Evolutionary conservation across 2,888 invertebrate species (phyloP).

Genomic region (Eupithecia exiguata): DNA sequence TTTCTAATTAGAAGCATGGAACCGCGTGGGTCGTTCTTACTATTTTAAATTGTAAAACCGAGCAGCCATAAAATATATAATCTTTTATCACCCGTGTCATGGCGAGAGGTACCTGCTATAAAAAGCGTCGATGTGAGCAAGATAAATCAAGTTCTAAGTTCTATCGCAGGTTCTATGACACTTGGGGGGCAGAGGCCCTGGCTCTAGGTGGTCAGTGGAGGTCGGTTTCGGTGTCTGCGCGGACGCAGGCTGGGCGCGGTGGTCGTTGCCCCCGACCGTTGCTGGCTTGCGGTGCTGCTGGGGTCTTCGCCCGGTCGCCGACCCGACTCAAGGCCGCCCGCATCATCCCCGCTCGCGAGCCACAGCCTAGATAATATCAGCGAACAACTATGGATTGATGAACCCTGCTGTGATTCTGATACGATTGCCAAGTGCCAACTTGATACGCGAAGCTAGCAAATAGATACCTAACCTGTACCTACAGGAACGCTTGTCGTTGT

Average conservation of each 20-base stretch:
- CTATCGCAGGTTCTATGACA: conserved; percentile 36
- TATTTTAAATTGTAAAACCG: conserved; percentile 20
- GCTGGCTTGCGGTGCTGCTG: conserved; percentile 80
- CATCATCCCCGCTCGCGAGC: conserved; percentile 75
- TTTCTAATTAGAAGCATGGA: background rate
- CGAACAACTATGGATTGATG: conserved; percentile 54
- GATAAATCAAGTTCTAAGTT: conserved; percentile 31
- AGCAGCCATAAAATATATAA: conserved; percentile 18
- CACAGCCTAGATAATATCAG: conserved; percentile 70
- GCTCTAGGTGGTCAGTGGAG: conserved; percentile 53
- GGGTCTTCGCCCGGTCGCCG: conserved; percentile 83
- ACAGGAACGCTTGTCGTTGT: background rate
- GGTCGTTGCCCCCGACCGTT: conserved; percentile 84
- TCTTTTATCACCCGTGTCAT: conserved; percentile 24
- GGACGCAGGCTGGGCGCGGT: conserved; percentile 66
- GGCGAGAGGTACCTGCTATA: conserved; percentile 17
- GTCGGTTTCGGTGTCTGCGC: conserved; percentile 68
- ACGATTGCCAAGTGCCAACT: conserved; percentile 8
- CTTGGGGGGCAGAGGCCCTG: conserved; percentile 47
- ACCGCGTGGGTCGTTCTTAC: conserved; percentile 6
- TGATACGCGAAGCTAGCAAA: background rate
- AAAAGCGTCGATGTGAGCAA: conserved; percentile 22
- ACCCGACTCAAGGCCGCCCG: conserved; percentile 81
- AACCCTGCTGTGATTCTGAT: conserved; percentile 15
- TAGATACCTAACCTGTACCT: background rate